These are phyloP conservation scores for Drosophila lutescens DNA, from an alignment of 2,888 invertebrate genomes.

Conservation along the genomic window DNA sequence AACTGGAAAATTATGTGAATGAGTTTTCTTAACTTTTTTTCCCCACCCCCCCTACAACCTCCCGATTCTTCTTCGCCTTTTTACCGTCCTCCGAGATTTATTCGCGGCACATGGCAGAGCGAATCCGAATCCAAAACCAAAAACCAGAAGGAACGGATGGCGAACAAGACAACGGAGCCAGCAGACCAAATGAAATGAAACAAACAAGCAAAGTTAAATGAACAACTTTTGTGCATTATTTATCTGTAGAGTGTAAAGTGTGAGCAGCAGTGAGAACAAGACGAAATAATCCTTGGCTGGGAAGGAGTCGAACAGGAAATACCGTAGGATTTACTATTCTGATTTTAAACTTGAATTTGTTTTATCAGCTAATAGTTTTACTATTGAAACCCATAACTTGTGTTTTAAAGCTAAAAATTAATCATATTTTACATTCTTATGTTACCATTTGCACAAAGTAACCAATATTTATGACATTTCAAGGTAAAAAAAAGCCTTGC, in stretches of 20 bases:
- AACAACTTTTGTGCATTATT: constrained; percentile 78
- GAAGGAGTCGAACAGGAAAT: constrained; percentile 5
- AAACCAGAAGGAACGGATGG: constrained; percentile 22
- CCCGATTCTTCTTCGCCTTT: background rate
- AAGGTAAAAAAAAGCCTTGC: no score
- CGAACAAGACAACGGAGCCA: constrained; percentile 45
- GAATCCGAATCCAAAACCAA: constrained; percentile 40
- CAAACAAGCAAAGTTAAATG: constrained; percentile 78
- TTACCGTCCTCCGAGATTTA: constrained; percentile 64
- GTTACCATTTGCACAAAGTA: no score
- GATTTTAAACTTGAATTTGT: no score
- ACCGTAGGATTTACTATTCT: background rate
- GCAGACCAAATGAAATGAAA: constrained; percentile 61
- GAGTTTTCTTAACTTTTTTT: constrained; percentile 76
- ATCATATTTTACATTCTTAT: no score
- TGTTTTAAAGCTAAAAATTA: no score
- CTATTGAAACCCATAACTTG: no score
- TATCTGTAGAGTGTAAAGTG: constrained; percentile 60
- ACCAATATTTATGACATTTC: no score
- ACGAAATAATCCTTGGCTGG: background rate
- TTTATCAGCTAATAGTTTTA: no score
- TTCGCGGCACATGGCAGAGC: constrained; percentile 74
- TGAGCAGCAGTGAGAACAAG: constrained; percentile 51
- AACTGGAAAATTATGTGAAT: constrained; percentile 79
- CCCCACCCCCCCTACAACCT: background rate